A percentile compares a stretch with the other conserved stretches of the same genome.
These are phyloP conservation scores for Sebastes aleutianus DNA, from an alignment of 2,797 vertebrate genomes.

Conservation along the genomic window DNA sequence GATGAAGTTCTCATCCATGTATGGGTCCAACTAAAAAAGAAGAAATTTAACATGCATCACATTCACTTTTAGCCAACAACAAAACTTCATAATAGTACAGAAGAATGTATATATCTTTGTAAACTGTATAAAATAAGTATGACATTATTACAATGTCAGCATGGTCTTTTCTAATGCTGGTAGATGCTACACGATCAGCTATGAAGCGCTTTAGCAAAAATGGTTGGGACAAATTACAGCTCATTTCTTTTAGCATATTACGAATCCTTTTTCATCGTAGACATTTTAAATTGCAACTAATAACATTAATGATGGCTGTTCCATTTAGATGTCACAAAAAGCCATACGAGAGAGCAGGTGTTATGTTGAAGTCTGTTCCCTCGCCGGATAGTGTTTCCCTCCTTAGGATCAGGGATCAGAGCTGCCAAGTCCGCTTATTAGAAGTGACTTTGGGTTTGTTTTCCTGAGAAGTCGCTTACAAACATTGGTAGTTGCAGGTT, in stretches of 20 bases:
- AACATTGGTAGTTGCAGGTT: too few relatives aligned
- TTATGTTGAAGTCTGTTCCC: neutral
- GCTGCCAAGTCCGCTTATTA: fast-evolving
- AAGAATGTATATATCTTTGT: neutral
- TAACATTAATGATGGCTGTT: neutral
- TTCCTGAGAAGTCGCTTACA: too few relatives aligned
- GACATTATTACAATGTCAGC: neutral
- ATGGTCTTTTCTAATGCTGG: neutral
- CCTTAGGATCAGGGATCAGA: fast-evolving
- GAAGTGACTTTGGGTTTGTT: fast-evolving
- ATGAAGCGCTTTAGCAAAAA: neutral
- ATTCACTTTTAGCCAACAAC: neutral
- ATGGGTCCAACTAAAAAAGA: conserved; percentile 80
- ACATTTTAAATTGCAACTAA: neutral
- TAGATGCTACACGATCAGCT: neutral
- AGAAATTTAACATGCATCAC: fast-evolving
- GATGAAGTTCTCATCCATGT: conserved; percentile 87
- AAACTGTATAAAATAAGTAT: too few relatives aligned
- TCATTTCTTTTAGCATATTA: neutral
- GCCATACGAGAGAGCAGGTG: neutral
- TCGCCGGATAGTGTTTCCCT: fast-evolving
- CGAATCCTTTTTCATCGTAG: fast-evolving
- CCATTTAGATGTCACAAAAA: fast-evolving
- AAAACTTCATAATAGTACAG: neutral
- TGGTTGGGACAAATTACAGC: neutral